Conservation (phyloP, 2,113 vertebrate species). For the Gambusia holbrooki region DNA sequence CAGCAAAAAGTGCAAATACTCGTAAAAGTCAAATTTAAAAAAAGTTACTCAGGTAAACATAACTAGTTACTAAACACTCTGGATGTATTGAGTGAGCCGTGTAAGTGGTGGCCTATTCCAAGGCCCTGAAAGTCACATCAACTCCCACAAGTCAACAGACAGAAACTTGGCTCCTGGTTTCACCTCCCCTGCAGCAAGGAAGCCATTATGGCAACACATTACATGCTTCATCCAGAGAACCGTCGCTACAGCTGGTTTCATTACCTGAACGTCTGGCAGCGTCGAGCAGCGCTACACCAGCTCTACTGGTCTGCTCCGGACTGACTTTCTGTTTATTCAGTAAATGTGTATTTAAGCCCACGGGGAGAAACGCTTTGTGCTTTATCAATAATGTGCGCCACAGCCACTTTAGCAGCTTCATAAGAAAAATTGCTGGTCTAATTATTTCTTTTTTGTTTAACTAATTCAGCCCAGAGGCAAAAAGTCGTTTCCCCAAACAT, state of each 20-base stretch:
- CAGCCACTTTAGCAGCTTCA: conserved; percentile 3
- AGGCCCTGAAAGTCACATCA: conserved; percentile 13
- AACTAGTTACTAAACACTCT: no score
- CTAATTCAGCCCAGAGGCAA: neutral
- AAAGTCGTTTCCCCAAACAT: neutral
- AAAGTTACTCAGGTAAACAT: no score
- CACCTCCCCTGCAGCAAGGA: conserved; percentile 40
- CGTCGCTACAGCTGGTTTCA: conserved; percentile 32
- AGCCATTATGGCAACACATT: conserved; percentile 45
- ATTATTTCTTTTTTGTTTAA: conserved; percentile 10
- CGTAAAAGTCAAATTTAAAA: no score
- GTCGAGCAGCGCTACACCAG: conserved; percentile 44
- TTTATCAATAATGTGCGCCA: conserved; percentile 28
- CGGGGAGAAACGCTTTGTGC: neutral
- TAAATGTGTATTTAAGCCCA: conserved; percentile 15
- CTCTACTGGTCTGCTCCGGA: conserved; percentile 30
- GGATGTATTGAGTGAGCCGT: neutral
- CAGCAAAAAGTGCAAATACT: no score
- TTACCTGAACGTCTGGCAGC: conserved; percentile 31
- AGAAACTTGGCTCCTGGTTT: conserved; percentile 13
- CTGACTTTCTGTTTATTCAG: conserved; percentile 49
- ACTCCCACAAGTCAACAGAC: conserved; percentile 9
- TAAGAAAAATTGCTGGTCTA: neutral
- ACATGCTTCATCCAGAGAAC: conserved; percentile 41
- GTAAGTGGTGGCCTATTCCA: conserved; percentile 11